Evolutionary conservation across 2,888 invertebrate species (phyloP).

Genomic region (Emmelina monodactyla): DNA sequence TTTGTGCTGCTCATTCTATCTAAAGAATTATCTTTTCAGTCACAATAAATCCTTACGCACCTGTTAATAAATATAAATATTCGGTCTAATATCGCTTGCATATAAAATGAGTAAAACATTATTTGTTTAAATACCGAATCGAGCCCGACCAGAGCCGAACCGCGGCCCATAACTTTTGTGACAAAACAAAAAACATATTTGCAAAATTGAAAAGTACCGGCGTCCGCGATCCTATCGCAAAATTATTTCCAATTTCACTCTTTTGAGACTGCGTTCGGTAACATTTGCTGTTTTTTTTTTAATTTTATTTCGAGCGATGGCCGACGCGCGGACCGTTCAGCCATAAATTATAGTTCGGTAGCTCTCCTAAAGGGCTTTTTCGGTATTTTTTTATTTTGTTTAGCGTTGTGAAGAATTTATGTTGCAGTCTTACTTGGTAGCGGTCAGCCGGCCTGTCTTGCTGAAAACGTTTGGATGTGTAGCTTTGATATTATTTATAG

Average conservation of each 20-base stretch:
- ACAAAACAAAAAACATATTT: constrained; percentile 42
- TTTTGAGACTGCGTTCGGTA: constrained; percentile 47
- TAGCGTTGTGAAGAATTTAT: constrained; percentile 64
- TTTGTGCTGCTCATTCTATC: too few species aligned
- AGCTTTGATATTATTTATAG: too few species aligned
- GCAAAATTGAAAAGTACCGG: constrained; percentile 60
- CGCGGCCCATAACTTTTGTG: too few species aligned
- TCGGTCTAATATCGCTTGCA: too few species aligned
- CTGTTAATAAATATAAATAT: too few species aligned
- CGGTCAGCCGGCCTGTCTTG: constrained; percentile 46
- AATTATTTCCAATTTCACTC: constrained; percentile 66
- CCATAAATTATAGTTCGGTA: constrained; percentile 67
- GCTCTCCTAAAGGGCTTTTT: constrained; percentile 59
- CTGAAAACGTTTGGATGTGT: too few species aligned
- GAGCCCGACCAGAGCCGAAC: too few species aligned
- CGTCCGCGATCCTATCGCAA: constrained; percentile 56
- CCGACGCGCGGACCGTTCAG: constrained; percentile 39
- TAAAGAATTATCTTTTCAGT: too few species aligned
- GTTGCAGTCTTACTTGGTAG: constrained; percentile 63
- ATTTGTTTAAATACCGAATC: too few species aligned
- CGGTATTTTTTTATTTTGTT: constrained; percentile 51
- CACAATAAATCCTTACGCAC: too few species aligned
- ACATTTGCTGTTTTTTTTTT: constrained; percentile 30
- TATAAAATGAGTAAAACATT: too few species aligned
- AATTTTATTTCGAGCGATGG: constrained; percentile 43